Evolutionary conservation across 2,888 invertebrate genomes (phyloP).

Genomic region (Sinohyriopsis cumingii): DNA sequence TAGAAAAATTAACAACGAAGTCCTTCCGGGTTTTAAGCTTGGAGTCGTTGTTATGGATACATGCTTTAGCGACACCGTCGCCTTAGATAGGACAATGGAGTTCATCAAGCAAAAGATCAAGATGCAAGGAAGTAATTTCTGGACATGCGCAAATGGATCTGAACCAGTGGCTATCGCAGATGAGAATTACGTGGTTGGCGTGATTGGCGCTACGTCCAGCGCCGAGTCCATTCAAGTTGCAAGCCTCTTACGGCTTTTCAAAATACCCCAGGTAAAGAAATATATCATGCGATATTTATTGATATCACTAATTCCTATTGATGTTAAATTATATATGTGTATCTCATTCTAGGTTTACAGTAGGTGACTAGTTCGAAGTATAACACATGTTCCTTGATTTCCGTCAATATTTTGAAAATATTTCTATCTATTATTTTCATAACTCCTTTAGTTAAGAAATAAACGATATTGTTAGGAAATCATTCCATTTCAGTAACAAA

Average conservation of each 20-base stretch:
- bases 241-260: conserved; percentile 75
- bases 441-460: too few species aligned
- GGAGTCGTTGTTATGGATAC: conserved; percentile 79
- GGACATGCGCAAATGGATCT: conserved; percentile 8
- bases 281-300: background rate
- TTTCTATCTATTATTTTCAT: too few species aligned
- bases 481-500: too few species aligned
- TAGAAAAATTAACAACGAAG: conserved; percentile 78
- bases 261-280: conserved; percentile 73
- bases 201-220: conserved; percentile 76
- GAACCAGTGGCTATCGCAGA: conserved; percentile 3
- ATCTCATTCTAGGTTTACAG: too few species aligned
- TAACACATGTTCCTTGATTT: too few species aligned
- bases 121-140: conserved; percentile 6
- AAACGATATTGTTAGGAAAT: too few species aligned
- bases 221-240: conserved; percentile 76
- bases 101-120: conserved; percentile 18
- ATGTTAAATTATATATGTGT: too few species aligned
- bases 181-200: conserved; percentile 72
- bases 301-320: too few species aligned
- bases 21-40: conserved; percentile 64
- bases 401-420: too few species aligned
- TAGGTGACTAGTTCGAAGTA: too few species aligned
- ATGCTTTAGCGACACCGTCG: conserved; percentile 80
- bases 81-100: conserved; percentile 76